These are phyloP conservation scores for Camponotus floridanus DNA, from an alignment of 1,140 invertebrate genomes.

Conservation along the genomic window DNA sequence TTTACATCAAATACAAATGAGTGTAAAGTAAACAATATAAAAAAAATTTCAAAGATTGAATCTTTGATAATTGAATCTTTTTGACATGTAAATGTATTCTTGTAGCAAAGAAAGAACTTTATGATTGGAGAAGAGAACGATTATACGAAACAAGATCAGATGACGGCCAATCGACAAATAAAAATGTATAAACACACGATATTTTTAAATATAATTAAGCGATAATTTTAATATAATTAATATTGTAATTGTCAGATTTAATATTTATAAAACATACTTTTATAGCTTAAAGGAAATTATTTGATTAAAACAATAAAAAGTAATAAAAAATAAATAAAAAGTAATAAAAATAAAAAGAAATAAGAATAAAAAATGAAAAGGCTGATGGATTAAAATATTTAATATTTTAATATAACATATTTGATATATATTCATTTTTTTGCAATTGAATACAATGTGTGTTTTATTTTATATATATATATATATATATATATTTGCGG, in stretches of 20 bases:
- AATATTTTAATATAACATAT: not conserved
- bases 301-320: too few species aligned
- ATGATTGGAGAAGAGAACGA: not conserved
- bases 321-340: too few species aligned
- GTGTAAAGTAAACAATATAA: not conserved
- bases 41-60: not conserved
- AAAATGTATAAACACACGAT: not conserved
- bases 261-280: too few species aligned
- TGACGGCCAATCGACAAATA: too few species aligned
- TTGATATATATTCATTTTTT: not conserved
- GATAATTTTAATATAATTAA: too few species aligned
- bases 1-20: not conserved
- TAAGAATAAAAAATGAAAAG: too few species aligned
- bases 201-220: conserved; percentile 4
- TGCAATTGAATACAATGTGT: not conserved
- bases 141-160: not conserved
- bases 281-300: too few species aligned
- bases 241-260: too few species aligned
- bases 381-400: not conserved
- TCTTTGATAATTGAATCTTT: conserved; percentile 2
- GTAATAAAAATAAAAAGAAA: too few species aligned
- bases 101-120: not conserved
- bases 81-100: not conserved
- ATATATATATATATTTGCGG: too few species aligned
- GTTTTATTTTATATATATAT: not conserved